A percentile compares a stretch with the other conserved stretches of the same genome.
Conservation (phyloP, 2,888 invertebrate species). For the Nasonia oneida region DNA sequence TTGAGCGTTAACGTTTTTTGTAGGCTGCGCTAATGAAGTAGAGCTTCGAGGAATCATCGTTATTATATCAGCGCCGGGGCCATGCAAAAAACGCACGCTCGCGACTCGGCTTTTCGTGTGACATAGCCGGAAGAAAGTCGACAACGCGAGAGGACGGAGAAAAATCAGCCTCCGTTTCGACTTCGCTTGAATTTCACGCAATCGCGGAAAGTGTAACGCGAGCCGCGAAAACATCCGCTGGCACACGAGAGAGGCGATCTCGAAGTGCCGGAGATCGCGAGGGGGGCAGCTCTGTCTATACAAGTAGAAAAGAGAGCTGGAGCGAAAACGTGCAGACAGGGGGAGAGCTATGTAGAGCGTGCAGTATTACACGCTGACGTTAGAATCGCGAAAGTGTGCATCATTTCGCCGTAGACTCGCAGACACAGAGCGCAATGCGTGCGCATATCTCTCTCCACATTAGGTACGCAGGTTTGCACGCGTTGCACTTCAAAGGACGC, state of each 20-base stretch:
- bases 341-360: not conserved
- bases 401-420: not conserved
- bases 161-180: not conserved
- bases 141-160: not conserved
- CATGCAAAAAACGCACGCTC: too few relatives aligned
- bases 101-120: too few relatives aligned
- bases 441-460: not conserved
- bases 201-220: not conserved
- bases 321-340: not conserved
- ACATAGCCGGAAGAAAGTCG: too few relatives aligned
- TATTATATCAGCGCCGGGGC: not conserved
- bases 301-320: not conserved
- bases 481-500: constrained; percentile 31
- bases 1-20: too few relatives aligned
- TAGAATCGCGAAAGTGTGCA: not conserved
- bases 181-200: not conserved
- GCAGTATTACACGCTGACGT: not conserved
- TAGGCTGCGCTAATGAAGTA: too few relatives aligned
- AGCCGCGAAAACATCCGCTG: not conserved
- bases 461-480: constrained; percentile 7
- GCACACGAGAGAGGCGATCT: not conserved
- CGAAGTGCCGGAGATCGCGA: not conserved
- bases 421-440: not conserved
- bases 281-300: not conserved
- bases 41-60: not conserved